phyloP scores from a whole-genome alignment of 2,113 vertebrate species.

The Pluvialis apricaria region DNA sequence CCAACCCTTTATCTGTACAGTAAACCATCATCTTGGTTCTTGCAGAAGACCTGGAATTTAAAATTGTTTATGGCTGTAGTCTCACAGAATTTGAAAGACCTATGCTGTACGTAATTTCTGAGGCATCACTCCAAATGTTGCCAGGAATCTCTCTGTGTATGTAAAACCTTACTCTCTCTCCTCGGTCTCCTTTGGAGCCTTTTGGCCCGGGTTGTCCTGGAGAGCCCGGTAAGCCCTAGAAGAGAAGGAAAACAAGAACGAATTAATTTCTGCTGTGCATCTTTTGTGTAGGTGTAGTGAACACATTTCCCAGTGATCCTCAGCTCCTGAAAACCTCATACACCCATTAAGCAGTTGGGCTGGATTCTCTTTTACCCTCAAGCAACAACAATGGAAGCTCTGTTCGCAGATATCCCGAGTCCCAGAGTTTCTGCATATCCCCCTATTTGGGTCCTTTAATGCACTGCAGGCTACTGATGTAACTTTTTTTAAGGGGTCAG shows the following conservation, averaged over 20 bases:
- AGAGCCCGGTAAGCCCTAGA: conserved; percentile 73
- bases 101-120: not conserved
- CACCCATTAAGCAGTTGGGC: not conserved
- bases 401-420: not conserved
- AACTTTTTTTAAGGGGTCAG: not conserved
- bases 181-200: conserved; percentile 80
- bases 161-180: conserved; percentile 74
- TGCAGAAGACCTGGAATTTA: not conserved
- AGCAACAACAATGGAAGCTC: not conserved
- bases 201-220: conserved; percentile 69
- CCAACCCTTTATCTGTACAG: not conserved
- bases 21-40: not conserved
- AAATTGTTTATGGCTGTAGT: not conserved
- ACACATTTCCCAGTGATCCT: not conserved
- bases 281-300: not conserved
- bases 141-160: not conserved
- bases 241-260: not conserved
- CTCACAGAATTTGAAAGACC: not conserved
- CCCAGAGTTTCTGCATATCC: not conserved
- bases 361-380: not conserved
- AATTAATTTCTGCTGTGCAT: not conserved
- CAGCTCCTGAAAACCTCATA: not conserved
- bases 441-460: not conserved
- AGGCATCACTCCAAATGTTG: not conserved
- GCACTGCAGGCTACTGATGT: not conserved